These are phyloP conservation scores for Tetraneura akinire DNA, from an alignment of 1,140 invertebrate genomes.

Conservation along the genomic window DNA sequence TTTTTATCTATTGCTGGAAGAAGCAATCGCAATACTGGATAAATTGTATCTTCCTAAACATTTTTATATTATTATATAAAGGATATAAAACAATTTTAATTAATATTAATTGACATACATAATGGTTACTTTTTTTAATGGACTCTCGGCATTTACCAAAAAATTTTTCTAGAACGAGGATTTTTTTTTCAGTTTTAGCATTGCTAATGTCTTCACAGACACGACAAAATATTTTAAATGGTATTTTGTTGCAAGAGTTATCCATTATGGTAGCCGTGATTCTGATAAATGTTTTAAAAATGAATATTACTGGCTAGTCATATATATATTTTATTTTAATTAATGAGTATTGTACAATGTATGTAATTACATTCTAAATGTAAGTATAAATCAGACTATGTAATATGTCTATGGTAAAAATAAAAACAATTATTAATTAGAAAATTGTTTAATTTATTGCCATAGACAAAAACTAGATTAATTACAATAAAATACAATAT, in stretches of 20 bases:
- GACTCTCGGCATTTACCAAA: conserved; percentile 61
- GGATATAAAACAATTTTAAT: not conserved
- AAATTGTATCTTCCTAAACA: conserved; percentile 64
- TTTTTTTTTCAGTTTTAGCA: conserved; percentile 60
- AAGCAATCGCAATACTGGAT: conserved; percentile 71
- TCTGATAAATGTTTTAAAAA: conserved; percentile 4
- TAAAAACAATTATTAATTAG: not conserved
- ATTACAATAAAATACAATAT: not conserved
- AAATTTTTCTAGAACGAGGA: conserved; percentile 62
- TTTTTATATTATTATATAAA: conserved; percentile 25
- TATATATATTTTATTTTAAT: not conserved
- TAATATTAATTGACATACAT: not conserved
- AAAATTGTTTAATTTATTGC: too few relatives aligned
- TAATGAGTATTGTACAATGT: not conserved
- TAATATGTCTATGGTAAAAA: too few relatives aligned
- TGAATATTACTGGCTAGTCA: not conserved
- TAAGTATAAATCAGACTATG: too few relatives aligned
- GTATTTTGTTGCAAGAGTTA: conserved; percentile 56
- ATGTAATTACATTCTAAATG: not conserved
- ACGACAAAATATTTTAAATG: conserved; percentile 61
- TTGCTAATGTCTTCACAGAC: conserved; percentile 63
- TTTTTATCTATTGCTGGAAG: conserved; percentile 70
- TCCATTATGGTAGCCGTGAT: conserved; percentile 7
- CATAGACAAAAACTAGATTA: not conserved
- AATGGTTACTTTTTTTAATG: not conserved